phyloP scores from a whole-genome alignment of 1,140 invertebrate genomes.

The Zaprionus davidi region DNA sequence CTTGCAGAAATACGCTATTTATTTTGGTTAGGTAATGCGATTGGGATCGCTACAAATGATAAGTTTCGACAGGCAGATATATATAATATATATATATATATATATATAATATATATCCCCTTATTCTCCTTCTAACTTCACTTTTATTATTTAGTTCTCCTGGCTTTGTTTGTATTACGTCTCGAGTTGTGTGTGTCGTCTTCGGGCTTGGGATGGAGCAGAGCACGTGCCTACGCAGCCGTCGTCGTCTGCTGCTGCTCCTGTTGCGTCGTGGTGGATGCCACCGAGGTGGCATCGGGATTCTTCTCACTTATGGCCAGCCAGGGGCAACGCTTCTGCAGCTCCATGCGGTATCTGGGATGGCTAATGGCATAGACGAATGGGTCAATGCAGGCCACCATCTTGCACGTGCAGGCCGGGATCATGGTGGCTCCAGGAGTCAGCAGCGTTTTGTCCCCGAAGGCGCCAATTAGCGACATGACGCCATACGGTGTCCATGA shows the following conservation, averaged over 20 bases:
- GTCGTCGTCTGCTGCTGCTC: constrained; percentile 77
- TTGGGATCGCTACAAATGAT: neutral
- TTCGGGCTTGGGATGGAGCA: constrained; percentile 21
- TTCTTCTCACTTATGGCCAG: constrained; percentile 87
- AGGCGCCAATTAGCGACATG: constrained; percentile 92
- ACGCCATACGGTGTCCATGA: constrained; percentile 93
- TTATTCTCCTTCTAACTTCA: neutral
- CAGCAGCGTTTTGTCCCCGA: constrained; percentile 90
- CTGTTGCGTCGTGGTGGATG: constrained; percentile 81
- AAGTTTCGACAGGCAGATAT: neutral
- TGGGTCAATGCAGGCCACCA: constrained; percentile 93
- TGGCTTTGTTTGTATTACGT: constrained; percentile 59
- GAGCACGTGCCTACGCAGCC: constrained; percentile 80
- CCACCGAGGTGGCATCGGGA: constrained; percentile 81
- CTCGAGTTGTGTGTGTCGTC: constrained; percentile 24
- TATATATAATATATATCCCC: constrained; percentile 22
- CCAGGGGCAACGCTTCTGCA: constrained; percentile 88
- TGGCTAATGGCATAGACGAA: constrained; percentile 95
- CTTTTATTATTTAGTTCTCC: constrained; percentile 51
- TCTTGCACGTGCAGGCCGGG: constrained; percentile 92
- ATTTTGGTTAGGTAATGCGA: neutral
- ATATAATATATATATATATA: neutral
- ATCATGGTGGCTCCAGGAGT: constrained; percentile 94
- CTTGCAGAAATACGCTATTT: neutral
- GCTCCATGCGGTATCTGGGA: constrained; percentile 91